A percentile compares a stretch with the other conserved stretches of the same genome.
phyloP scores from a whole-genome alignment of 2,797 vertebrate genomes.

The Lophotriccus pileatus region DNA sequence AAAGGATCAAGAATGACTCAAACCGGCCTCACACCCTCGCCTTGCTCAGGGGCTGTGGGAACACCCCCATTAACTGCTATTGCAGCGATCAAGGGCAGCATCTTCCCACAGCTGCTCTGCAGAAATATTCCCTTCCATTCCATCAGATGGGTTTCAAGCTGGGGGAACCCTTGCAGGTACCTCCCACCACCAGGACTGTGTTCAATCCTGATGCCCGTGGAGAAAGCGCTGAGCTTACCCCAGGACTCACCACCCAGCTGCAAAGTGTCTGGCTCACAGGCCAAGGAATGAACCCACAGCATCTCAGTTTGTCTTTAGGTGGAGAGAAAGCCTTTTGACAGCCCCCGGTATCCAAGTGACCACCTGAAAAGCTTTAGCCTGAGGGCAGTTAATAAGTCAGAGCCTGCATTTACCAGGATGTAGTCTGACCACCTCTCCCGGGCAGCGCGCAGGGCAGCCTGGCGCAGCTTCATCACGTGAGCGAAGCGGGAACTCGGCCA shows the following conservation, averaged over 20 bases:
- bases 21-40: background rate
- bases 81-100: background rate
- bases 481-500: slow-evolving; percentile 91
- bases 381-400: background rate
- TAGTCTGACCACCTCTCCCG: slow-evolving; percentile 95
- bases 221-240: background rate
- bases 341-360: background rate
- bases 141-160: background rate
- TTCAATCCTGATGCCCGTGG: background rate
- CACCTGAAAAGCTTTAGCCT: background rate
- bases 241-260: background rate
- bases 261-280: background rate
- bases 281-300: rapidly evolving
- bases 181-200: background rate
- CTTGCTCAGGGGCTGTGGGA: background rate
- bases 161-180: background rate
- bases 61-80: background rate
- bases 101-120: background rate
- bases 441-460: slow-evolving; percentile 89
- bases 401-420: slow-evolving; percentile 82
- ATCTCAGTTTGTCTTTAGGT: background rate
- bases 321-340: background rate
- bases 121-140: background rate
- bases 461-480: slow-evolving; percentile 93
- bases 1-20: background rate